phyloP scores from a whole-genome alignment of 2,113 vertebrate species.

The Datnioides undecimradiatus region DNA sequence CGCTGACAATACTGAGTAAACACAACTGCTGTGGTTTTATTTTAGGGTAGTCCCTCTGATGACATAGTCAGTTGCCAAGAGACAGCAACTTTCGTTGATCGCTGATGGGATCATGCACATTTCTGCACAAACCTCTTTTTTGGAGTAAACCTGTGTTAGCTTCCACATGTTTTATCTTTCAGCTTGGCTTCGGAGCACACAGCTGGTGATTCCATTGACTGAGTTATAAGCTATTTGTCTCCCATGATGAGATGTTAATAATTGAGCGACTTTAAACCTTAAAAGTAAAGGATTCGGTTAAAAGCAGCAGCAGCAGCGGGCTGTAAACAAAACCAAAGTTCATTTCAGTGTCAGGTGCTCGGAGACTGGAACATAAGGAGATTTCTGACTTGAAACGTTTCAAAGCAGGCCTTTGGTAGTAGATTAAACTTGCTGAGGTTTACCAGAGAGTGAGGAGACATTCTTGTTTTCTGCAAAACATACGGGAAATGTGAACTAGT shows the following conservation, averaged over 20 bases:
- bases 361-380: constrained; percentile 43
- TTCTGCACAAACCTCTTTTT: not conserved
- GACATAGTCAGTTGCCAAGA: constrained; percentile 51
- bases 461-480: not conserved
- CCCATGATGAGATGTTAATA: not conserved
- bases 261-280: not conserved
- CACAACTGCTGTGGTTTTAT: not conserved
- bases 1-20: not conserved
- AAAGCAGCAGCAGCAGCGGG: not conserved
- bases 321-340: constrained; percentile 57
- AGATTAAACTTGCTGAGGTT: constrained; percentile 35
- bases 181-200: not conserved
- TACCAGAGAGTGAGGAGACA: not conserved
- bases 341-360: constrained; percentile 47
- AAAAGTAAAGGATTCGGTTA: not conserved
- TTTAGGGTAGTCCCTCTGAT: not conserved
- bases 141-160: no score
- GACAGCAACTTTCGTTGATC: constrained; percentile 60
- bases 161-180: not conserved
- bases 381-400: constrained; percentile 56
- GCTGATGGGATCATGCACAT: constrained; percentile 42
- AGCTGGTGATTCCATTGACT: not conserved
- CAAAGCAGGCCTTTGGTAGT: constrained; percentile 36
- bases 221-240: not conserved
- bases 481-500: not conserved